Conservation (phyloP, 2,113 vertebrate species). For the Macrotus californicus region DNA sequence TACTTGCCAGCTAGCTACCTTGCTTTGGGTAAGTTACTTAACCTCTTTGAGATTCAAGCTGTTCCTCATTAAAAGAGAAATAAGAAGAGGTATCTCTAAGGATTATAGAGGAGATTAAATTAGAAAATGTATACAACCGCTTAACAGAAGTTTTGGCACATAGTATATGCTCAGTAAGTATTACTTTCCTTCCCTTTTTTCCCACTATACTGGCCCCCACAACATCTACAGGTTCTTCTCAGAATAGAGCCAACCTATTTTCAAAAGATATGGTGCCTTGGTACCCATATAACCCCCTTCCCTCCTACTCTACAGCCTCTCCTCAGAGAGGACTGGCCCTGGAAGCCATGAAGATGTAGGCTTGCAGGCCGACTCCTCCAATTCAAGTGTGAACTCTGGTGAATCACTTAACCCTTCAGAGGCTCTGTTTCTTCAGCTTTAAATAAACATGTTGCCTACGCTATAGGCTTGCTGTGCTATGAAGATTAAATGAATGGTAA, state of each 20-base stretch:
- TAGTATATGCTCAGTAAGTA: too few species aligned
- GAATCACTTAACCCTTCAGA: background rate
- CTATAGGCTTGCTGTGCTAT: background rate
- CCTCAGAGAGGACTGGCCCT: background rate
- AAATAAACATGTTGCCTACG: background rate
- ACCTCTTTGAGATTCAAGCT: background rate
- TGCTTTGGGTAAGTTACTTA: background rate
- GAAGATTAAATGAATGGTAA: constrained; percentile 9
- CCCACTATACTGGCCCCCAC: background rate
- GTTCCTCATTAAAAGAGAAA: constrained; percentile 1
- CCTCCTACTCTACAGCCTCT: background rate
- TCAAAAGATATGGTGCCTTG: background rate
- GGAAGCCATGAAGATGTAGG: background rate
- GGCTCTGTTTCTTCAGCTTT: background rate
- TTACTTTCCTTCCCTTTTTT: background rate
- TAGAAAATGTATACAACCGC: background rate
- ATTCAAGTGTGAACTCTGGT: background rate
- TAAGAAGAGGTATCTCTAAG: background rate
- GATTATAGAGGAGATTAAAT: background rate
- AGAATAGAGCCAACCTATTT: background rate
- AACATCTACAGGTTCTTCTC: background rate
- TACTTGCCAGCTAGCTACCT: background rate
- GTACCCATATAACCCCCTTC: background rate
- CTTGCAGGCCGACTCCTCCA: background rate
- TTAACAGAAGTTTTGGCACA: background rate